phyloP scores from a whole-genome alignment of 2,888 invertebrate genomes.

The Pandemis corylana region DNA sequence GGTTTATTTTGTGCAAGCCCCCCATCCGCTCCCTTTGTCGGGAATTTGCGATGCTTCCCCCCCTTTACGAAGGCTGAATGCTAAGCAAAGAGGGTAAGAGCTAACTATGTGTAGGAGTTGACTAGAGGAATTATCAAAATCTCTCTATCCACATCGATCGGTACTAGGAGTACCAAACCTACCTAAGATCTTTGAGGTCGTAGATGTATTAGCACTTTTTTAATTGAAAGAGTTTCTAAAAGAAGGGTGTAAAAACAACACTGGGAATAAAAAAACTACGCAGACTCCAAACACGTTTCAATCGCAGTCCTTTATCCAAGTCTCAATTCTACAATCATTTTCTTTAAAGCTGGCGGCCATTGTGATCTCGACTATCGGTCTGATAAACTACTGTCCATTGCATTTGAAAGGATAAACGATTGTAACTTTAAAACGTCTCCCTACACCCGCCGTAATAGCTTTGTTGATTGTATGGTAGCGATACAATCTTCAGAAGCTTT shows the following conservation, averaged over 20 bases:
- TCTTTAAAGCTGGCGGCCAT: conserved; percentile 27
- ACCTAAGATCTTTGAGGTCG: not conserved
- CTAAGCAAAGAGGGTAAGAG: conserved; percentile 44
- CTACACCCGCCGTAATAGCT: conserved; percentile 37
- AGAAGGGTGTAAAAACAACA: not conserved
- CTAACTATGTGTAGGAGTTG: conserved; percentile 45
- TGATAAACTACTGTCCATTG: conserved; percentile 76
- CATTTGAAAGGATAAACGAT: conserved; percentile 69
- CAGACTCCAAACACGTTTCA: not conserved
- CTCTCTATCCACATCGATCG: not conserved
- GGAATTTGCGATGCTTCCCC: conserved; percentile 36
- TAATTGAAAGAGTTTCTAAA: not conserved
- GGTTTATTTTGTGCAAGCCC: conserved; percentile 38
- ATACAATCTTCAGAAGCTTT: conserved; percentile 48
- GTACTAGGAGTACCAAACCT: not conserved
- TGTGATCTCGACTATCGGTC: conserved; percentile 55
- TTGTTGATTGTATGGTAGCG: conserved; percentile 51
- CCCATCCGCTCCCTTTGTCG: conserved; percentile 39
- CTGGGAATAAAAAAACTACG: not conserved
- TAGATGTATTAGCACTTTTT: not conserved
- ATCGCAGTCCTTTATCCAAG: conserved; percentile 7
- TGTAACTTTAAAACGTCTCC: conserved; percentile 72
- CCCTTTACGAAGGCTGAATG: conserved; percentile 50
- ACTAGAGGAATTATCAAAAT: conserved; percentile 54
- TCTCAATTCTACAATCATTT: conserved; percentile 17